A percentile compares a stretch with the other conserved stretches of the same genome.
These are phyloP conservation scores for Scortum barcoo DNA, from an alignment of 2,113 vertebrate genomes.

Conservation along the genomic window DNA sequence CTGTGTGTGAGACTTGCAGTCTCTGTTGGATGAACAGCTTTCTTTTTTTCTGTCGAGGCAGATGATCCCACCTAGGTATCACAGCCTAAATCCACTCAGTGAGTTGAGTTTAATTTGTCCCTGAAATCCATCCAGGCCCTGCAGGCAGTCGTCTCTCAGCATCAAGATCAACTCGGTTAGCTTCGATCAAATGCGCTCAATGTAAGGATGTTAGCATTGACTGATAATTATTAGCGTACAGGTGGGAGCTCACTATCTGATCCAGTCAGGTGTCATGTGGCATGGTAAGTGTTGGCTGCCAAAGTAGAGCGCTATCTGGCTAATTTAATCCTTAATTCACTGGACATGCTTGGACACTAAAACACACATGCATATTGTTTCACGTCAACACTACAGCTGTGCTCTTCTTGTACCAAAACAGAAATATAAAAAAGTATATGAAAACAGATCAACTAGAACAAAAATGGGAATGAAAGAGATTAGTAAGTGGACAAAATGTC, in stretches of 20 bases:
- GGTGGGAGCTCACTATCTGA: slow-evolving; percentile 47
- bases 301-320: neutral
- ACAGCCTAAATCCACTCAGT: slow-evolving; percentile 33
- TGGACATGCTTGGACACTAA: neutral
- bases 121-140: slow-evolving; percentile 58
- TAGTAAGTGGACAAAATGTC: neutral
- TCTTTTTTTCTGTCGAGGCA: slow-evolving; percentile 2
- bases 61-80: slow-evolving; percentile 14
- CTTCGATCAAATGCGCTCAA: slow-evolving; percentile 32
- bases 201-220: slow-evolving; percentile 50
- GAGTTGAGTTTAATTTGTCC: slow-evolving; percentile 66
- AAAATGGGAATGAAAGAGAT: neutral
- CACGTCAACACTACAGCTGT: slow-evolving; percentile 2
- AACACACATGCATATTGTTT: neutral
- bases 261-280: slow-evolving; percentile 31
- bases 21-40: neutral
- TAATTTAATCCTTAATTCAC: slow-evolving; percentile 33
- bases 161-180: slow-evolving; percentile 57
- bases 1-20: slow-evolving; percentile 1
- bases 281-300: slow-evolving; percentile 17
- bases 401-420: neutral
- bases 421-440: neutral
- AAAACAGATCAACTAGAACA: no score
- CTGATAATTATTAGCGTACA: slow-evolving; percentile 38
- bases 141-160: slow-evolving; percentile 38